A percentile compares a stretch with the other conserved stretches of the same genome.
phyloP scores from a whole-genome alignment of 2,113 vertebrate species.

The Phrynosoma platyrhinos region DNA sequence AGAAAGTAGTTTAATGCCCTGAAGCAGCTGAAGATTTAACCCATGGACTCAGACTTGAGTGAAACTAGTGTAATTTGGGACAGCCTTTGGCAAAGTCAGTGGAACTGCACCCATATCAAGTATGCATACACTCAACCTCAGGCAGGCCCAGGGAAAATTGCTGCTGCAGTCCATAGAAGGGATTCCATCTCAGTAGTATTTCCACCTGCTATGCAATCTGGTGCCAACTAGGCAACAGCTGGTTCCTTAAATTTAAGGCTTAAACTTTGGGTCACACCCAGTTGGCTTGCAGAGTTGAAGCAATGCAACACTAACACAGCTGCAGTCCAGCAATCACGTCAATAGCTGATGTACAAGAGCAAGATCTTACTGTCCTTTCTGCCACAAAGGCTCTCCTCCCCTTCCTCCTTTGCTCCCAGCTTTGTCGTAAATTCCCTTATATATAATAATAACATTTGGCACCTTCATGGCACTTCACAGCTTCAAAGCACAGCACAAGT shows the following conservation, averaged over 20 bases:
- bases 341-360: not conserved
- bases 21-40: conserved; percentile 29
- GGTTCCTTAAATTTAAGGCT: not conserved
- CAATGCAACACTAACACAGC: not conserved
- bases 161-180: not conserved
- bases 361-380: not conserved
- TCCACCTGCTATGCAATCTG: not conserved
- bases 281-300: not conserved
- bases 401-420: not conserved
- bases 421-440: conserved; percentile 36
- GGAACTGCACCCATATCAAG: conserved; percentile 9
- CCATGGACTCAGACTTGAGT: conserved; percentile 8
- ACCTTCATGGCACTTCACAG: not conserved
- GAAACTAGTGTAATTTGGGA: conserved; percentile 12
- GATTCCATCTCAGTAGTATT: conserved; percentile 24
- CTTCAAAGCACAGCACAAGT: conserved; percentile 30
- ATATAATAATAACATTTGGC: conserved; percentile 17
- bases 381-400: conserved; percentile 1
- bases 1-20: conserved; percentile 11
- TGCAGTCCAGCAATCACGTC: not conserved
- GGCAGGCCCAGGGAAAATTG: not conserved
- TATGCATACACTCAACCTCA: not conserved
- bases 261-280: conserved; percentile 21
- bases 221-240: not conserved
- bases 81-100: conserved; percentile 19